Evolutionary conservation across 2,888 invertebrate species (phyloP).

Genomic region (Pristionchus maxplancki): DNA sequence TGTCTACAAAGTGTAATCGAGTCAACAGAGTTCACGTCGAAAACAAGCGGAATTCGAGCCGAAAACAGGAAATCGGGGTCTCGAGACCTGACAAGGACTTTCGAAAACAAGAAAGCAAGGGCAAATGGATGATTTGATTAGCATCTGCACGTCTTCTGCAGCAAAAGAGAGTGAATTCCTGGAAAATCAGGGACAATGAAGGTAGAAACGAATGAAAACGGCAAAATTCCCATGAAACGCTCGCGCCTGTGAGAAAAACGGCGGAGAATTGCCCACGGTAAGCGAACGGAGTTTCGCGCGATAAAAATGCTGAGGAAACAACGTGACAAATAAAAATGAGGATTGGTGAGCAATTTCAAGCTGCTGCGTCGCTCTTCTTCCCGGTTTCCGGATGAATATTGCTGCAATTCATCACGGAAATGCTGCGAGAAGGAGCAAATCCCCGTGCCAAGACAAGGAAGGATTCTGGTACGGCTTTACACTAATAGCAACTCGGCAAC

Average conservation of each 20-base stretch:
- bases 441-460: too few species aligned
- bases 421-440: too few species aligned
- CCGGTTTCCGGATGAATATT: too few species aligned
- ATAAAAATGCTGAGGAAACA: not conserved
- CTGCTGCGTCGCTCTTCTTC: too few species aligned
- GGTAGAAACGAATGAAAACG: not conserved
- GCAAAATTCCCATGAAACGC: conserved; percentile 10
- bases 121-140: not conserved
- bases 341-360: too few species aligned
- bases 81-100: not conserved
- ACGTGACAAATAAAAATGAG: too few species aligned
- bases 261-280: not conserved
- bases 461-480: too few species aligned
- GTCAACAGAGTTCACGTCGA: too few species aligned
- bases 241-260: not conserved
- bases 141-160: not conserved
- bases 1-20: too few species aligned
- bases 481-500: too few species aligned
- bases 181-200: not conserved
- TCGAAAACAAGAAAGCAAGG: not conserved
- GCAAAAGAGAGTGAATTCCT: not conserved
- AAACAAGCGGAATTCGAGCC: too few species aligned
- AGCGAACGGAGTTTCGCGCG: not conserved
- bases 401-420: too few species aligned
- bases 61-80: not conserved